Evolutionary conservation across 2,113 vertebrate genomes (phyloP), one percentile per base, ranked within the genome.

Genomic region (Strigops habroptila): DNA sequence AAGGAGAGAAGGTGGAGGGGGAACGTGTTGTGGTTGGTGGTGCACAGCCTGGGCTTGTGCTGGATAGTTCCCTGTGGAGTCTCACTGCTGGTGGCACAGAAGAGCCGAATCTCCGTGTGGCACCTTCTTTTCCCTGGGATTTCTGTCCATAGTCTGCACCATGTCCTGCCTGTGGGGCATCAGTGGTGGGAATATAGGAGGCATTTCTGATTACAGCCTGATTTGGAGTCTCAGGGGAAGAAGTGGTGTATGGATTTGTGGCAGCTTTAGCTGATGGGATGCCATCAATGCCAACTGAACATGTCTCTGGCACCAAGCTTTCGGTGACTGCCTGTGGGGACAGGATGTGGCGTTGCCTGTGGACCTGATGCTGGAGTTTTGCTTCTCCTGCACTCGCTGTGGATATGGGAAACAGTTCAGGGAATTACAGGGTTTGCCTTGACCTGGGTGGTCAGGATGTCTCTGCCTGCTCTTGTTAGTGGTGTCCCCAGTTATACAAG

Each of bases 161-260:
- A 2, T 41, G 31, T 31, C 84, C 63, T 3, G 8, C 41, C 75
- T 74, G 79, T 0, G 0, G 3, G 14, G 52, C 7, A 0, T 60
- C 69, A 28, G 65, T 30, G 57, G 18, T 41, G 62, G 46, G 63
- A 73, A 27, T 7, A 9, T 44, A 18, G 67, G 52, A 64, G 62
- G 25, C 55, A 87, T 84, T 60, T 89, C 84, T 87, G 82, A 64
- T 75, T 7, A 13, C 53, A 75, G 88, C 53, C 73, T 14, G 5
- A 4, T 48, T 39, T 83, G 60, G 64, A 86, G 60, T 59, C 88
- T 96, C 39, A 43, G 27, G 43, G 44, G 27, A 90, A 86, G 95
- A 92, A 83, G 60, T 35, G 64, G 69, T 67, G 51, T 12, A 28
- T 4, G 3, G 52, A 33, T 82, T 84, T 87, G 62, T 76, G 80